phyloP scores from a whole-genome alignment of 2,888 invertebrate genomes.

The Chloroclysta siterata region DNA sequence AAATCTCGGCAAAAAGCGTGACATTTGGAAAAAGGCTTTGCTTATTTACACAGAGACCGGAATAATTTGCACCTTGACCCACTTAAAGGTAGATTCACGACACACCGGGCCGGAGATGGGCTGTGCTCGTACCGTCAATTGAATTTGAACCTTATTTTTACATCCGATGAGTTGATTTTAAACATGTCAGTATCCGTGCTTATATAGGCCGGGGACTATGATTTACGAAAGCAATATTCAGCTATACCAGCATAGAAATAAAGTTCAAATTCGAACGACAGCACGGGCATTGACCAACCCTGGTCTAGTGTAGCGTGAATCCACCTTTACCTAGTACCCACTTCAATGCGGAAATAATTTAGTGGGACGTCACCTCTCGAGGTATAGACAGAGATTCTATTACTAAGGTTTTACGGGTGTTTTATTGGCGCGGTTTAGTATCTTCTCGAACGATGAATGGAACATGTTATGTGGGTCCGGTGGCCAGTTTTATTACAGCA shows the following conservation, averaged over 20 bases:
- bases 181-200: too few species aligned
- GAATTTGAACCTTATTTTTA: too few species aligned
- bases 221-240: too few species aligned
- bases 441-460: slow-evolving; percentile 19
- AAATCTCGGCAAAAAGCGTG: slow-evolving; percentile 55
- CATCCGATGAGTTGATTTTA: too few species aligned
- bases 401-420: slow-evolving; percentile 41
- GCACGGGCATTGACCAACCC: too few species aligned
- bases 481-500: slow-evolving; percentile 20
- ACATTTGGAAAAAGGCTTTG: slow-evolving; percentile 63
- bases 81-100: slow-evolving; percentile 36
- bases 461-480: slow-evolving; percentile 16
- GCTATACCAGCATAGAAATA: too few species aligned
- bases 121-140: too few species aligned
- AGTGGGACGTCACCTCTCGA: slow-evolving; percentile 46
- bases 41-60: slow-evolving; percentile 63
- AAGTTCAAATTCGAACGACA: too few species aligned
- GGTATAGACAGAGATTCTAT: slow-evolving; percentile 49
- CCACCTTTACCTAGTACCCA: neutral
- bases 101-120: too few species aligned
- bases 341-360: slow-evolving; percentile 52
- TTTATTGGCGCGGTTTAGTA: slow-evolving; percentile 28
- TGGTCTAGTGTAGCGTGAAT: too few species aligned
- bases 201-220: too few species aligned
- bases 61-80: slow-evolving; percentile 75